These are phyloP conservation scores for Eidolon dupreanum DNA, from an alignment of 2,797 vertebrate genomes.

Conservation along the genomic window DNA sequence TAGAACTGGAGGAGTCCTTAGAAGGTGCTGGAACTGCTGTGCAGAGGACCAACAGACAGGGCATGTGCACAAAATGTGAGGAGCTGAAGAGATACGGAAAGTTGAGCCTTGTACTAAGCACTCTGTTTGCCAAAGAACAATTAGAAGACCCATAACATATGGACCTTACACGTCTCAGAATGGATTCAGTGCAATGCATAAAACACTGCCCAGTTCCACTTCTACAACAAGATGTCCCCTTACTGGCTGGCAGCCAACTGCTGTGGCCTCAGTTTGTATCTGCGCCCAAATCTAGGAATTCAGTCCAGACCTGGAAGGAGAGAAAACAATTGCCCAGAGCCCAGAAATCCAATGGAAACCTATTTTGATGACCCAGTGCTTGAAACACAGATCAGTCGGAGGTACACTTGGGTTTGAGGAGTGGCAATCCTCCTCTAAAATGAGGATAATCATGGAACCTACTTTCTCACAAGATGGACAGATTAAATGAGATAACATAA, in stretches of 20 bases:
- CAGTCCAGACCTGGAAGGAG: not conserved
- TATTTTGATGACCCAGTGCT: not conserved
- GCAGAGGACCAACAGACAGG: not conserved
- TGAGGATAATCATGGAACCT: not conserved
- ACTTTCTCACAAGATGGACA: not conserved
- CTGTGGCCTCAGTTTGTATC: not conserved
- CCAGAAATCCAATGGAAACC: not conserved
- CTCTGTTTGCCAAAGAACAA: not conserved
- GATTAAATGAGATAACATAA: not conserved
- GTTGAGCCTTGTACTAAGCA: not conserved
- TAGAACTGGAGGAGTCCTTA: not conserved
- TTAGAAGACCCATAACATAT: not conserved
- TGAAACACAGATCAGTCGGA: not conserved
- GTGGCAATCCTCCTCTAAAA: not conserved
- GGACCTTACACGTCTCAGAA: not conserved
- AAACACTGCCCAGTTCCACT: not conserved
- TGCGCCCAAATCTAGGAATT: not conserved
- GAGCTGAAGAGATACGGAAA: not conserved
- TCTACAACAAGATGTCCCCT: not conserved
- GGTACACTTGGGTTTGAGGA: not conserved
- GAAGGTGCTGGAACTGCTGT: not conserved
- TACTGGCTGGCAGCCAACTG: not conserved
- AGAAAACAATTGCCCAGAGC: not conserved
- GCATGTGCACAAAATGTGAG: not conserved
- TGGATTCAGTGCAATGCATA: not conserved